Percentiles rank a stretch among this genome's conserved stretches.
These are phyloP conservation scores for Drosophila tropicalis DNA, from an alignment of 1,140 invertebrate genomes.

Conservation along the genomic window DNA sequence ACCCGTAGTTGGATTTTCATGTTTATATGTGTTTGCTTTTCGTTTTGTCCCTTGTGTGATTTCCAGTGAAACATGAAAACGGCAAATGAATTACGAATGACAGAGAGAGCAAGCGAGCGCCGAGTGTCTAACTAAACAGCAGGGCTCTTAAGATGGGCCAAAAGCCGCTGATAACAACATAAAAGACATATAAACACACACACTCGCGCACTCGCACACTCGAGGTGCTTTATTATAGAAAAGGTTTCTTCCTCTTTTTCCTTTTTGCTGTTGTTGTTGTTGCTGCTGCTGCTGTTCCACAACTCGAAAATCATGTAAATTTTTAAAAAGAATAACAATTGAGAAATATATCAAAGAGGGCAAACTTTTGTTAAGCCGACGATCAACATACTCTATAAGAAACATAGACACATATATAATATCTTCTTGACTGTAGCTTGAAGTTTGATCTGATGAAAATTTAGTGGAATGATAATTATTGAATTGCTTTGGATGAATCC, in stretches of 20 bases:
- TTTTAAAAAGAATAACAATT: constrained; percentile 67
- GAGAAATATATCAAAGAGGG: constrained; percentile 16
- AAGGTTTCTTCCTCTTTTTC: neutral
- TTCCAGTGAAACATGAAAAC: constrained; percentile 70
- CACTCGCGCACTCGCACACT: neutral
- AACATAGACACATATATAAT: too few relatives aligned
- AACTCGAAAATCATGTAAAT: constrained; percentile 54
- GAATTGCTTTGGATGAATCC: too few relatives aligned
- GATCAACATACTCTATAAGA: too few relatives aligned
- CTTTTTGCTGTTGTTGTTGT: too few relatives aligned
- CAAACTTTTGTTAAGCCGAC: too few relatives aligned
- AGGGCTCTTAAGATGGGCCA: constrained; percentile 55
- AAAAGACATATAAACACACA: constrained; percentile 21
- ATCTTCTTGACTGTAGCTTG: too few relatives aligned
- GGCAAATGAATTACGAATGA: constrained; percentile 57
- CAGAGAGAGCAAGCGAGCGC: neutral
- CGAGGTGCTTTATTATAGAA: constrained; percentile 14
- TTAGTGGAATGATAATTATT: too few relatives aligned
- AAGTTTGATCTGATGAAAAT: too few relatives aligned
- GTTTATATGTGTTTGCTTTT: constrained; percentile 13
- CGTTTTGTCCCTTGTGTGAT: constrained; percentile 42
- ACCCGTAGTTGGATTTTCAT: constrained; percentile 12
- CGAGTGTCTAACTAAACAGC: constrained; percentile 48
- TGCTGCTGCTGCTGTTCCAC: constrained; percentile 7
- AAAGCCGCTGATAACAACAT: constrained; percentile 59